Conservation (phyloP, 1,140 invertebrate genomes). For the Drosophila parvula region DNA sequence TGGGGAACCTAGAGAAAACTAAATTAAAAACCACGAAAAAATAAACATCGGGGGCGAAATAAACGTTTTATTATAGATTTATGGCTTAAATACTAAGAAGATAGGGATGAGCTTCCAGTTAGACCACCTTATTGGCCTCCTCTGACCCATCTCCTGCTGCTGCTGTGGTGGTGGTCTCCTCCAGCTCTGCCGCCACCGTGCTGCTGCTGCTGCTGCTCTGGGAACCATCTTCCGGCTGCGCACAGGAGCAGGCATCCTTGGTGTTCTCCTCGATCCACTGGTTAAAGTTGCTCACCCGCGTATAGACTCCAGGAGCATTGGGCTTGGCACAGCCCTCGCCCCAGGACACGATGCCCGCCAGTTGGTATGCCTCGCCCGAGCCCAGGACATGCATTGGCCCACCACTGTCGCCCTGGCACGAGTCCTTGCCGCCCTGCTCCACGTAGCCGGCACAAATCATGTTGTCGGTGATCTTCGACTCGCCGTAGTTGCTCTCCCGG, state of each 20-base stretch:
- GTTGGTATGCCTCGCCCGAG: slow-evolving; percentile 61
- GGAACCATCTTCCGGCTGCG: slow-evolving; percentile 23
- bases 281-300: slow-evolving; percentile 90
- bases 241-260: slow-evolving; percentile 88
- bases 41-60: neutral
- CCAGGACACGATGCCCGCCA: slow-evolving; percentile 89
- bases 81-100: neutral
- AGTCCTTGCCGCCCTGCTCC: slow-evolving; percentile 89
- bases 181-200: slow-evolving; percentile 13
- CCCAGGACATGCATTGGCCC: slow-evolving; percentile 87
- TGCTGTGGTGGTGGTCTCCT: slow-evolving; percentile 15
- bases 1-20: neutral
- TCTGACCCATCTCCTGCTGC: slow-evolving; percentile 21
- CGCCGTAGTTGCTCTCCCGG: slow-evolving; percentile 87
- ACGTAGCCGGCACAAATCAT: slow-evolving; percentile 94
- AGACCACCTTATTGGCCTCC: slow-evolving; percentile 49
- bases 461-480: slow-evolving; percentile 90
- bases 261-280: slow-evolving; percentile 90
- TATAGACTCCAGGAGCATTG: slow-evolving; percentile 93
- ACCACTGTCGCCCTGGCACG: slow-evolving; percentile 90
- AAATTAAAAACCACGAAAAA: neutral
- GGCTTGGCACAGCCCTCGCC: slow-evolving; percentile 92
- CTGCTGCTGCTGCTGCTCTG: slow-evolving; percentile 22
- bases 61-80: slow-evolving; percentile 13
- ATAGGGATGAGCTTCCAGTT: neutral